Base-by-base conservation (phyloP, 2,888 invertebrate species). In the Tenthredo livida region DNA sequence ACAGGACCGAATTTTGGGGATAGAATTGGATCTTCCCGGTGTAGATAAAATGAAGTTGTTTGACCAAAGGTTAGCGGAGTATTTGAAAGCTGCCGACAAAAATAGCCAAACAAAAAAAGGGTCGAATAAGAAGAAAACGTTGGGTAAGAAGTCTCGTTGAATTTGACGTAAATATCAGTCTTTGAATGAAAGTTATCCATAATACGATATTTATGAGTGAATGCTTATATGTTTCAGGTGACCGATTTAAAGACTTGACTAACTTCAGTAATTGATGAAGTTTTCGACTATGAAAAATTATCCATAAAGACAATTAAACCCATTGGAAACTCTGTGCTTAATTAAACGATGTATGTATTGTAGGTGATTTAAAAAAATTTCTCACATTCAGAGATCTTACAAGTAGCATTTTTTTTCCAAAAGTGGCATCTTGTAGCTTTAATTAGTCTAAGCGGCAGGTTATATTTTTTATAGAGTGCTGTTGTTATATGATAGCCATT, bases 1-100 rank as follows among this genome's bases (percentile, higher is more conserved):
- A 84, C 95, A 96, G 88, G 94, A 95, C 86, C 90, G 86, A 84
- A 88, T 89, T 86, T 86, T 84, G 21, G 85, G 86, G 47, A 72
- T 87, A 58, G 86, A 91, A 29, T 84, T 93, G 47, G 88, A 89
- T 43, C 84, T 86, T 67, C 88, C 87, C 72, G 86, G 89, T 15
- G 82, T 85, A 33, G 86, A 87, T 77, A 84, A 88, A 72, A 85
- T 88, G 73, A 88, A 89, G 84, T 86, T 89, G 47, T 89, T 89
- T 77, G 84, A 86, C 47, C 88, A 87, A 50, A 87, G 89, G 72
- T 85, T 88, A 29, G 88, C 88, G 9, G 89, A 89, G 40, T 88
- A 87, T 84, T 86, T 84, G 54, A 87, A 86, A 70, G 84, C 84
- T 43, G 84, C 77, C 9, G 88, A 88, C 33, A 87, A 86, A 82